Conservation (phyloP, 2,113 vertebrate species). For the Macaca fascicularis region T2T-MFA8v1.1 NC_088375.1:37684001-37684500, state of each 20-base stretch:
- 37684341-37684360: not conserved
- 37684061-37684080: not conserved
- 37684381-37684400: not conserved
- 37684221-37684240: not conserved
- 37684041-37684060: not conserved
- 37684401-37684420: not conserved
- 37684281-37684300: not conserved
- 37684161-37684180: not conserved
- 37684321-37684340: not conserved
- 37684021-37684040: not conserved
- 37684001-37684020: not conserved
- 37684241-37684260: not conserved
- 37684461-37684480: not conserved
- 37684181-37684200: not conserved
- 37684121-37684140: not conserved
- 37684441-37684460: not conserved
- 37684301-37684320: rapidly evolving
- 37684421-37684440: rapidly evolving
- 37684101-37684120: not conserved
- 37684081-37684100: not conserved
- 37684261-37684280: not conserved
- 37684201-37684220: not conserved
- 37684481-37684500: not conserved
- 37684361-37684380: rapidly evolving
- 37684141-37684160: not conserved